These are phyloP conservation scores for Percina caprodes DNA, from an alignment of 2,113 vertebrate genomes.

Conservation along the genomic window DNA sequence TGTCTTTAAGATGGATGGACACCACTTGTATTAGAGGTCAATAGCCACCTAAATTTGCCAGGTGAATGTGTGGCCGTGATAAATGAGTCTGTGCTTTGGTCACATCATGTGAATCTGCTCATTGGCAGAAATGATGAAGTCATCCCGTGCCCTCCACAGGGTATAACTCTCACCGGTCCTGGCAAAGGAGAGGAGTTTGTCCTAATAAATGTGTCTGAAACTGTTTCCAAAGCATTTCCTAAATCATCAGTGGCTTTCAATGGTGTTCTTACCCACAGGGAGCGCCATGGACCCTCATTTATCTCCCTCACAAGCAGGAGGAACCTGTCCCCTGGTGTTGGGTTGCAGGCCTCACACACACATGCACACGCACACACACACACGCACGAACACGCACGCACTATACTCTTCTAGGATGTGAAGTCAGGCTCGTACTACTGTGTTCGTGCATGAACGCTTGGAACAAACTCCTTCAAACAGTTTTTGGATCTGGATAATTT, in stretches of 20 bases:
- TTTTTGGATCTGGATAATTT: conserved; percentile 17
- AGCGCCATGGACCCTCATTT: conserved; percentile 28
- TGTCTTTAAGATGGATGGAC: conserved; percentile 2
- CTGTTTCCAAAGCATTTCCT: conserved; percentile 60
- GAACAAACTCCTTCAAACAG: not conserved
- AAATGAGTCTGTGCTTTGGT: conserved; percentile 14
- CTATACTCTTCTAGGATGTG: not conserved
- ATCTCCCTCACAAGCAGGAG: conserved; percentile 36
- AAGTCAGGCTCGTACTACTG: not conserved
- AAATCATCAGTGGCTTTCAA: conserved; percentile 54
- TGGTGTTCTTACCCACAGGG: conserved; percentile 35
- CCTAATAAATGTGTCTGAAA: conserved; percentile 61
- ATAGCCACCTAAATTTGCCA: conserved; percentile 13
- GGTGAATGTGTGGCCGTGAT: conserved; percentile 22
- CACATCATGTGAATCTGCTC: conserved; percentile 14
- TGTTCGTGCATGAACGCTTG: conserved; percentile 3
- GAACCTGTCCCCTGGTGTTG: conserved; percentile 29
- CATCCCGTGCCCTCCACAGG: conserved; percentile 25
- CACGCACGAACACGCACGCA: not conserved
- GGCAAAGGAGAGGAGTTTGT: conserved; percentile 26
- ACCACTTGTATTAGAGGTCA: conserved; percentile 17
- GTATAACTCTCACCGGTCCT: conserved; percentile 39
- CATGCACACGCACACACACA: not conserved
- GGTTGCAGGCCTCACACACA: conserved; percentile 31
- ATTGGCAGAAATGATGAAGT: conserved; percentile 45